Evolutionary conservation across 1,140 invertebrate species (phyloP), one percentile per base, ranked within the genome.

Genomic region (Hermetia illucens): DNA sequence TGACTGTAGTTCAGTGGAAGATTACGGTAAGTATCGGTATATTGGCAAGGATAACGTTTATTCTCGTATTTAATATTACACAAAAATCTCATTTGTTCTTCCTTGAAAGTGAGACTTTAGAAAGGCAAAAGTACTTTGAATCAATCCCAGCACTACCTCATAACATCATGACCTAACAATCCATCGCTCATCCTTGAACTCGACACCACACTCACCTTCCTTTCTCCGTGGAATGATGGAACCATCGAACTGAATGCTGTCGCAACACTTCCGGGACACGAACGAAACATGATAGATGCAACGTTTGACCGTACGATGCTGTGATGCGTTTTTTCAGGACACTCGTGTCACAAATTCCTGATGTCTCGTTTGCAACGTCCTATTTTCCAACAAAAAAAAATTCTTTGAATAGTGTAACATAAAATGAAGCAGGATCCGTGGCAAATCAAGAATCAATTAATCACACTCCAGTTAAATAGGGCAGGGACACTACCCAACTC

Each of bases 231-330:
- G 72, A 77, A 51, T 79, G 72, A 50, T 81, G 79, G 53, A 73
- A 79, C 77, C 77, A 80, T 21, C 71, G 66, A 2, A 79, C 70
- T 21, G 66, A 62, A 47, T 74, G 70, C 39, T 70, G 66, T 44
- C 63, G 64, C 39, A 79, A 52, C 19, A 75, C 71, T 51, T 77
- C 74, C 13, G 78, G 79, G 45, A 79, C 72, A 47, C 71, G 74
- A 16, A 77, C 69, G 44, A 78, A 77, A 46, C 79, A 81, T 4
- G 76, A 73, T 37, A 84, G 55, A 57, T 83, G 81, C 35, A 84
- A 66, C 41, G 77, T 82, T 54, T 83, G 79, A 17, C 81, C 81
- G 63, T 77, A 83, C 3, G 77, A 78, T 5, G 78, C 79, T 18
- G 76, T 63, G 15, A 82, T 66, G 16, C 72, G 74, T 52, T 77